Evolutionary conservation across 2,113 vertebrate genomes (phyloP).

Genomic region (Ptilorrhoa leucosticta): DNA sequence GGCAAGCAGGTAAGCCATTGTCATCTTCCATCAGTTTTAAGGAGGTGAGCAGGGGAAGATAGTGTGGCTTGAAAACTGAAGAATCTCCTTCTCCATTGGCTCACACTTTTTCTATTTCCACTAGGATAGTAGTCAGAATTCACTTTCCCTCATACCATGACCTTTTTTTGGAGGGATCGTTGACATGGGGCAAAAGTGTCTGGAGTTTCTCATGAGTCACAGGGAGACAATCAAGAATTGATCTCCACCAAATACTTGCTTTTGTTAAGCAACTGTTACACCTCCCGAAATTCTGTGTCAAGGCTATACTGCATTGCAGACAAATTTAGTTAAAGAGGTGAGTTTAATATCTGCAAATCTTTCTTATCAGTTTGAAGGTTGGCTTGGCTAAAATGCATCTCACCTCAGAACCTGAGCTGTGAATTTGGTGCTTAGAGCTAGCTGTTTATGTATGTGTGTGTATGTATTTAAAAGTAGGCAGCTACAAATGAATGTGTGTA

Average conservation of each 20-base stretch:
- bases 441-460: not conserved
- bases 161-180: not conserved
- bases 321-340: not conserved
- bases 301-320: not conserved
- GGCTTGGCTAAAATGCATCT: not conserved
- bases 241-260: not conserved
- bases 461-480: not conserved
- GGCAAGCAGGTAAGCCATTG: not conserved
- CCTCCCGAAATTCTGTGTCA: not conserved
- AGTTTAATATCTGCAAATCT: not conserved
- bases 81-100: not conserved
- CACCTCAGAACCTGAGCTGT: not conserved
- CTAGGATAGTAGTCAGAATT: not conserved
- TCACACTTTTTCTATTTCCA: not conserved
- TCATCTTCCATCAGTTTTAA: not conserved
- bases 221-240: not conserved
- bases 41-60: not conserved
- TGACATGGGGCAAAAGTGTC: not conserved
- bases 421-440: not conserved
- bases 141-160: accelerated
- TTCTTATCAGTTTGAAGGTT: not conserved
- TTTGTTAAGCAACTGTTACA: not conserved
- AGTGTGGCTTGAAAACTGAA: accelerated
- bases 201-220: not conserved
- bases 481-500: not conserved